Conservation (phyloP, 1,140 invertebrate genomes). For the Drosophila bocqueti region DNA sequence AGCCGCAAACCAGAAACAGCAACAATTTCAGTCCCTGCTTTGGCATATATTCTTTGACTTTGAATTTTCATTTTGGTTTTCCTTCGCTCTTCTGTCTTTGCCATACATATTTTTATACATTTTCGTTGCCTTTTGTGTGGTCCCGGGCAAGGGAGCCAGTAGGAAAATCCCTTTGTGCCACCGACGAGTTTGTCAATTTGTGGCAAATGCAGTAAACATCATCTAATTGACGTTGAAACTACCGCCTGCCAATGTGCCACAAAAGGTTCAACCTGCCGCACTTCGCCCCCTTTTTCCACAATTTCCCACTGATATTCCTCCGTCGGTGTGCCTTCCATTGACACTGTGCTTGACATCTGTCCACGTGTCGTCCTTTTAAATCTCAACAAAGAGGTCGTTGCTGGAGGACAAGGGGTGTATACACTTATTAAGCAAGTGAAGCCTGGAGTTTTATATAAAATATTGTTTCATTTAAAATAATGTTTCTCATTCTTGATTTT, state of each 20-base stretch:
- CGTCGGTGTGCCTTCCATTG: neutral
- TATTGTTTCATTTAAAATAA: too few species aligned
- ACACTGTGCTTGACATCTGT: conserved; percentile 52
- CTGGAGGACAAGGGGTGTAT: neutral
- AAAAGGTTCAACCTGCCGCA: conserved; percentile 17
- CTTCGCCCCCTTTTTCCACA: neutral
- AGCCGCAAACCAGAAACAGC: conserved; percentile 68
- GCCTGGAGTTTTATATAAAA: neutral
- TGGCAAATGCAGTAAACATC: conserved; percentile 78
- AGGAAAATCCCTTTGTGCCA: conserved; percentile 41
- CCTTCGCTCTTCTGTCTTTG: conserved; percentile 12
- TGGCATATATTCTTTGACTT: conserved; percentile 68
- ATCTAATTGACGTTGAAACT: conserved; percentile 81
- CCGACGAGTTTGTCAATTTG: conserved; percentile 77
- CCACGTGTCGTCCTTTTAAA: conserved; percentile 31
- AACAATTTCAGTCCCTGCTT: conserved; percentile 42
- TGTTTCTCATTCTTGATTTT: neutral
- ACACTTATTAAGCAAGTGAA: neutral
- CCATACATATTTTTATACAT: conserved; percentile 54
- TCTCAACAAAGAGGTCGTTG: neutral
- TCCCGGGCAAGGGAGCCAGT: conserved; percentile 8
- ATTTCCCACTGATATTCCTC: neutral
- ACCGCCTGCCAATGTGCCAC: conserved; percentile 44
- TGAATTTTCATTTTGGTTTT: conserved; percentile 67
- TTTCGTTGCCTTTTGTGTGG: conserved; percentile 22